Evolutionary conservation across 2,888 invertebrate genomes (phyloP).

Genomic region (Toxonevra muliebris): DNA sequence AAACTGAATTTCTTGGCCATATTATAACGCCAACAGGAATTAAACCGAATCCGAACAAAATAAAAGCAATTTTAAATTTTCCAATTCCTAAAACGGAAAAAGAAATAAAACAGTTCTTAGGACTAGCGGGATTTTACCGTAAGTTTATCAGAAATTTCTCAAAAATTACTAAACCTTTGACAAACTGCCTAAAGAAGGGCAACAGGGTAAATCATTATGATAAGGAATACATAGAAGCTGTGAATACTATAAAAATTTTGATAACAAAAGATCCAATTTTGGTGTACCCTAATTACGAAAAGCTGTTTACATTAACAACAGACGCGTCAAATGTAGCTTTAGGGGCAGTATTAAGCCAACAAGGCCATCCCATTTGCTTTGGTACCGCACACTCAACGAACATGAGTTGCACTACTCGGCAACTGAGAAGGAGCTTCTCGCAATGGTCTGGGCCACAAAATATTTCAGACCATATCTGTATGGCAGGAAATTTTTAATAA

Average conservation of each 20-base stretch:
- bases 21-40: conserved; percentile 48
- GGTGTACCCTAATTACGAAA: conserved; percentile 35
- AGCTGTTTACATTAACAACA: conserved; percentile 33
- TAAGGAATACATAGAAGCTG: conserved; percentile 21
- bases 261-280: conserved; percentile 33
- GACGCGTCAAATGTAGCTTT: conserved; percentile 36
- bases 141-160: conserved; percentile 38
- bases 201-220: conserved; percentile 20
- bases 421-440: conserved; percentile 35
- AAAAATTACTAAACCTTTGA: conserved; percentile 35
- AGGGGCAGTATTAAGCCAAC: conserved; percentile 36
- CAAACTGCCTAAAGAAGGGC: conserved; percentile 36
- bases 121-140: conserved; percentile 44
- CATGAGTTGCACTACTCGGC: conserved; percentile 33
- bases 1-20: conserved; percentile 40
- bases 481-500: conserved; percentile 12
- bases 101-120: conserved; percentile 45
- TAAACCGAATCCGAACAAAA: conserved; percentile 49
- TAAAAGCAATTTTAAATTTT: conserved; percentile 40
- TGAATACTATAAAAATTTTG: conserved; percentile 28
- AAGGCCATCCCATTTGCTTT: conserved; percentile 31
- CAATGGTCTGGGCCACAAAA: conserved; percentile 34
- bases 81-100: conserved; percentile 43
- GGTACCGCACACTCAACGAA: conserved; percentile 36
- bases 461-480: no score